A percentile compares a stretch with the other conserved stretches of the same genome.
Evolutionary conservation across 2,113 vertebrate genomes (phyloP).

Genomic region (Natator depressus): DNA sequence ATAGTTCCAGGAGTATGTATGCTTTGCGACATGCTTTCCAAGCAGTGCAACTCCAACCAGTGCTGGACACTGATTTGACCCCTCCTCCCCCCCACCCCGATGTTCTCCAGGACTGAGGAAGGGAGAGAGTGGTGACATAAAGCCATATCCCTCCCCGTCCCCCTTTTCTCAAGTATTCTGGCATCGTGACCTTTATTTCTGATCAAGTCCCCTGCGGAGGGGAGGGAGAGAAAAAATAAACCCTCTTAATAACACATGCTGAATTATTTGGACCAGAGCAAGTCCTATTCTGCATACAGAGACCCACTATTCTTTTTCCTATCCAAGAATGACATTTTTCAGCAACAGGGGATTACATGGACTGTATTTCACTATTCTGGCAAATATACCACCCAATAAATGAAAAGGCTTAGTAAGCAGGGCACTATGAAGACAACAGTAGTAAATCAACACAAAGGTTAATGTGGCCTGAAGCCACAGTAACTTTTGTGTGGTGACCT

Average conservation of each 20-base stretch:
- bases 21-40: neutral
- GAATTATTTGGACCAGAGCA: neutral
- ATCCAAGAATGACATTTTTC: neutral
- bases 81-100: no score
- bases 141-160: neutral
- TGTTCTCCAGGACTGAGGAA: neutral
- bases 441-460: conserved; percentile 38
- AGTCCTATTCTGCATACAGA: neutral
- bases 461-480: conserved; percentile 37
- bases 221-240: neutral
- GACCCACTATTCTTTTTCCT: neutral
- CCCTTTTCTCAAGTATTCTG: neutral
- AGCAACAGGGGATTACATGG: neutral
- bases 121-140: neutral
- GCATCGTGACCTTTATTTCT: neutral
- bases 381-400: neutral
- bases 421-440: neutral
- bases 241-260: neutral
- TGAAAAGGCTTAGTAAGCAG: conserved; percentile 40
- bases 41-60: neutral
- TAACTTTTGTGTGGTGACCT: conserved; percentile 22
- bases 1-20: neutral
- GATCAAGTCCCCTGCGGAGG: neutral
- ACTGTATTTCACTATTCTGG: conserved; percentile 22
- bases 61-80: neutral